Percentiles rank a stretch among this genome's conserved stretches.
Evolutionary conservation across 2,113 vertebrate genomes (phyloP).

Genomic region (Eclectus roratus): DNA sequence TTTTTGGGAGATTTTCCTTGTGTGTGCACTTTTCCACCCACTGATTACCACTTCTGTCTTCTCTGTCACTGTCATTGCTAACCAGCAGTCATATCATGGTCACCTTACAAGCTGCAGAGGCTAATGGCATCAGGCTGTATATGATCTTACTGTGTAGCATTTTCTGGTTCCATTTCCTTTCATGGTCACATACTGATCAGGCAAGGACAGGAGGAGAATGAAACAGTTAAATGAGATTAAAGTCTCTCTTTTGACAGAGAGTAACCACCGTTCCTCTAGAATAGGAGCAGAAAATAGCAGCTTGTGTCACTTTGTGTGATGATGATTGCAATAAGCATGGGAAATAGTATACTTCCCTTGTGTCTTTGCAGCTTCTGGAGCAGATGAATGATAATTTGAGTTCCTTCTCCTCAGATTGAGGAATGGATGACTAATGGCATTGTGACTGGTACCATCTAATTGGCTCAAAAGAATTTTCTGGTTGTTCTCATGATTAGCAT

Average conservation of each 20-base stretch:
- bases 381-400: constrained; percentile 26
- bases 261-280: not conserved
- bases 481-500: constrained; percentile 44
- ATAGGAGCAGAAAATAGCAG: constrained; percentile 14
- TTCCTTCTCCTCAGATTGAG: constrained; percentile 39
- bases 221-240: not conserved
- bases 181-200: not conserved
- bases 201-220: not conserved
- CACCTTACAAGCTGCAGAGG: not conserved
- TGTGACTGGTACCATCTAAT: constrained; percentile 57
- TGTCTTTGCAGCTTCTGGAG: constrained; percentile 14
- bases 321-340: not conserved
- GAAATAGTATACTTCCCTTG: constrained; percentile 26
- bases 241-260: not conserved
- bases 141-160: not conserved
- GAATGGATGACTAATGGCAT: constrained; percentile 58
- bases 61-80: not conserved
- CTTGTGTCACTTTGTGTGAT: not conserved
- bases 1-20: not conserved
- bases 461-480: constrained; percentile 9
- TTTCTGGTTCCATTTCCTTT: not conserved
- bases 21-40: not conserved
- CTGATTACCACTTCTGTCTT: not conserved
- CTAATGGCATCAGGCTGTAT: not conserved
- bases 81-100: not conserved